Evolutionary conservation across 2,888 invertebrate genomes (phyloP), one percentile per base, ranked within the genome.

Genomic region (Andrena minutula): DNA sequence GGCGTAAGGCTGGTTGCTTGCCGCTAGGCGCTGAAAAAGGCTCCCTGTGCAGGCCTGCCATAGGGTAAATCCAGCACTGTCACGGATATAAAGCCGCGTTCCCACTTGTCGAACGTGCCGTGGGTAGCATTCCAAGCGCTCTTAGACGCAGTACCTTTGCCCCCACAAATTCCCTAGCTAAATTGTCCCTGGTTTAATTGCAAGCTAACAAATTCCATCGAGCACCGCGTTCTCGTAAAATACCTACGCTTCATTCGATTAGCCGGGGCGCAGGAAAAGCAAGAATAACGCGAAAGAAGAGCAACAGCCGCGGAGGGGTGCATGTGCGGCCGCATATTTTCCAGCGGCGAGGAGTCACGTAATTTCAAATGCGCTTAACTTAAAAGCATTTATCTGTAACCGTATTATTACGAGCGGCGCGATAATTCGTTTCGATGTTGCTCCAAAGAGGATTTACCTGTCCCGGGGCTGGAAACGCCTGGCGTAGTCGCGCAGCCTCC

Each of bases 341-440:
- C 70, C 23, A 63, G 26, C 58, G 56, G 47, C 72, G 65, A 75
- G 61, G 61, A 82, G 65, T 80, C 87, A 64, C 74, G 86, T 83
- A 82, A 86, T 87, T 84, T 82, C 72, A 84, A 86, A 87, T 84
- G 87, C 87, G 86, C 87, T 86, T 84, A 86, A 86, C 78, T 86
- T 86, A 82, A 86, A 86, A 86, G 86, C 86, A 82, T 86, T 86
- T 86, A 86, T 86, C 86, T 86, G 87, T 86, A 84, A 83, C 86
- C 86, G 82, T 86, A 79, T 88, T 84, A 86, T 88, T 84, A 86
- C 84, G 77, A 73, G 73, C 65, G 63, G 73, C 63, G 78, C 83
- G 82, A 83, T 88, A 86, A 86, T 87, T 86, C 82, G 86, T 83
- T 84, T 81, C 82, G 86, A 88, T 83, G 84, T 83, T 82, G 78